phyloP scores from a whole-genome alignment of 2,797 vertebrate species.

The Salarias fasciatus region DNA sequence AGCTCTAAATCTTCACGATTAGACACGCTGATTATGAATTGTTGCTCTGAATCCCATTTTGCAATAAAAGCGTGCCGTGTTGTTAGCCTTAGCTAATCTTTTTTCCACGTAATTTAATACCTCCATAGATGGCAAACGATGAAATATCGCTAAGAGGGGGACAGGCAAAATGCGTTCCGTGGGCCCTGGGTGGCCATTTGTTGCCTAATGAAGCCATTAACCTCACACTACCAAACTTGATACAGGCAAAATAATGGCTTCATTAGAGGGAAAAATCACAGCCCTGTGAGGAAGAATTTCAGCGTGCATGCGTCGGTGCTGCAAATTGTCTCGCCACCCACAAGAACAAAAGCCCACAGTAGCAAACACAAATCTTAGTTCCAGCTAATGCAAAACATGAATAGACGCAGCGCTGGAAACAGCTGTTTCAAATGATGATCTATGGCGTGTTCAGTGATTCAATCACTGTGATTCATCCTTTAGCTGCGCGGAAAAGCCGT shows the following conservation, averaged over 20 bases:
- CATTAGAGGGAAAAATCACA: slow-evolving; percentile 71
- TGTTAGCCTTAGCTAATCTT: slow-evolving; percentile 74
- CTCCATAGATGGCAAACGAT: slow-evolving; percentile 78
- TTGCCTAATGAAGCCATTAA: slow-evolving; percentile 85
- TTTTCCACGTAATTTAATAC: slow-evolving; percentile 77
- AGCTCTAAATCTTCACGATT: slow-evolving; percentile 57
- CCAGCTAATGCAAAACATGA: slow-evolving; percentile 34
- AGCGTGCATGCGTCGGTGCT: slow-evolving; percentile 42
- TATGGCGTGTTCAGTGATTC: slow-evolving; percentile 14
- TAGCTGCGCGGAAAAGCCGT: slow-evolving; percentile 18
- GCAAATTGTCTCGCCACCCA: slow-evolving; percentile 62
- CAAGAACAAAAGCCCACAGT: slow-evolving; percentile 28
- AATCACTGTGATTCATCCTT: slow-evolving; percentile 15
- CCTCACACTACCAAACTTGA: slow-evolving; percentile 81
- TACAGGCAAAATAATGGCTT: slow-evolving; percentile 78
- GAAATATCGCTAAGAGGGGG: slow-evolving; percentile 72
- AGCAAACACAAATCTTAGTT: slow-evolving; percentile 50
- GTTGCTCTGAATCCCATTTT: slow-evolving; percentile 58
- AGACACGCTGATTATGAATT: slow-evolving; percentile 65
- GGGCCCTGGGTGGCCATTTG: slow-evolving; percentile 75
- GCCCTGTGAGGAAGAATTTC: slow-evolving; percentile 63
- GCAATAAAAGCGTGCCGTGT: slow-evolving; percentile 69
- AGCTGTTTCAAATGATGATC: slow-evolving; percentile 25
- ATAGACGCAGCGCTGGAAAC: slow-evolving; percentile 14
- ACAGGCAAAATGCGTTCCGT: slow-evolving; percentile 63